phyloP scores from a whole-genome alignment of 2,797 vertebrate species.

The Brachyalestes nurse region DNA sequence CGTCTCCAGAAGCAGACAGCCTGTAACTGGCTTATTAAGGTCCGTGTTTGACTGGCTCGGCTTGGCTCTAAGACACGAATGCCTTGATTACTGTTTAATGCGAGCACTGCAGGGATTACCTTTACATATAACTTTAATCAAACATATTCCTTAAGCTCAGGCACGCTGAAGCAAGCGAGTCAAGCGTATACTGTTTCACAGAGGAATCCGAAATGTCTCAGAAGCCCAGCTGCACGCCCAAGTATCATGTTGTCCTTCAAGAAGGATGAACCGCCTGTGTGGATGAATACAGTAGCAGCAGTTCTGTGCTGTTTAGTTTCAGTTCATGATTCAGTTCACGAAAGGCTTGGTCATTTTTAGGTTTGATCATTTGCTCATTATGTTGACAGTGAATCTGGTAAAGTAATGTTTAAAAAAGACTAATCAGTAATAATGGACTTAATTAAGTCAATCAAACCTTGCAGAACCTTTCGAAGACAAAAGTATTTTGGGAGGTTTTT shows the following conservation, averaged over 20 bases:
- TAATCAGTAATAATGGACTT: too few relatives aligned
- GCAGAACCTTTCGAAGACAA: too few relatives aligned
- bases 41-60: constrained; percentile 11
- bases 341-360: neutral
- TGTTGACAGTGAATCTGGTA: too few relatives aligned
- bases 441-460: too few relatives aligned
- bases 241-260: constrained; percentile 13
- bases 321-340: neutral
- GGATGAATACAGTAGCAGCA: neutral
- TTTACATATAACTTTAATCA: neutral
- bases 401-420: too few relatives aligned
- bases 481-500: too few relatives aligned
- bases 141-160: neutral
- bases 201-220: neutral
- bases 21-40: constrained; percentile 21
- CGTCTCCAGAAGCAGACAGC: constrained; percentile 24
- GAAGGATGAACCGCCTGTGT: neutral
- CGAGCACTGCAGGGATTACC: constrained; percentile 11
- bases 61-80: neutral
- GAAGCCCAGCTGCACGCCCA: neutral
- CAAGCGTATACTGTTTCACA: neutral
- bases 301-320: neutral
- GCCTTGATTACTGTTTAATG: neutral
- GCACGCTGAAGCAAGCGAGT: neutral
- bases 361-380: neutral